A percentile compares a stretch with the other conserved stretches of the same genome.
These are phyloP conservation scores for Athene noctua DNA, from an alignment of 2,113 vertebrate species.

Conservation along the genomic window DNA sequence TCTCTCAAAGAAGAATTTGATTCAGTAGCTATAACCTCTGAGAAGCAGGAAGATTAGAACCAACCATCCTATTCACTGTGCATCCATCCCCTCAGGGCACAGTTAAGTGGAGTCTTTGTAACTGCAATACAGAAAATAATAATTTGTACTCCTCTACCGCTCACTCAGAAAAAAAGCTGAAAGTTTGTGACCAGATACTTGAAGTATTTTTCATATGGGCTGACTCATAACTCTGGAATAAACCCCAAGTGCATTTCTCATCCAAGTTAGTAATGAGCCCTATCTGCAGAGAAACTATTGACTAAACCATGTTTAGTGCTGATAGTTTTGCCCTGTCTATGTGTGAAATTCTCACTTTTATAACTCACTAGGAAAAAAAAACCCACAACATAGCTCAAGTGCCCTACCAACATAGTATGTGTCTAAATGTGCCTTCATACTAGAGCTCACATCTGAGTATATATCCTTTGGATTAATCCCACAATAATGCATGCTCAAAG, in stretches of 20 bases:
- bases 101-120: not conserved
- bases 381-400: not conserved
- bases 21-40: not conserved
- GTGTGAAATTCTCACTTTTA: not conserved
- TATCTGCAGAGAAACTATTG: not conserved
- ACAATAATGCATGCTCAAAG: not conserved
- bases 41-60: not conserved
- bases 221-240: not conserved
- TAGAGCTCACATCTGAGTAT: not conserved
- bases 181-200: not conserved
- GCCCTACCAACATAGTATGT: not conserved
- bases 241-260: not conserved
- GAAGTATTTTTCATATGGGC: not conserved
- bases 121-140: not conserved
- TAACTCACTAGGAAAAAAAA: not conserved
- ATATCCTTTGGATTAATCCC: not conserved
- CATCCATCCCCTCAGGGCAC: too few relatives aligned
- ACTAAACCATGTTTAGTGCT: not conserved
- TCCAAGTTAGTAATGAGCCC: not conserved
- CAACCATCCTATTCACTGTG: not conserved
- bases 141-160: not conserved
- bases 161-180: not conserved
- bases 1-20: not conserved
- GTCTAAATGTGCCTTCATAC: not conserved
- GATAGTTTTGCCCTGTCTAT: not conserved